A percentile compares a stretch with the other conserved stretches of the same genome.
Evolutionary conservation across 2,113 vertebrate species (phyloP).

Genomic region (Rhadina sibilatrix): DNA sequence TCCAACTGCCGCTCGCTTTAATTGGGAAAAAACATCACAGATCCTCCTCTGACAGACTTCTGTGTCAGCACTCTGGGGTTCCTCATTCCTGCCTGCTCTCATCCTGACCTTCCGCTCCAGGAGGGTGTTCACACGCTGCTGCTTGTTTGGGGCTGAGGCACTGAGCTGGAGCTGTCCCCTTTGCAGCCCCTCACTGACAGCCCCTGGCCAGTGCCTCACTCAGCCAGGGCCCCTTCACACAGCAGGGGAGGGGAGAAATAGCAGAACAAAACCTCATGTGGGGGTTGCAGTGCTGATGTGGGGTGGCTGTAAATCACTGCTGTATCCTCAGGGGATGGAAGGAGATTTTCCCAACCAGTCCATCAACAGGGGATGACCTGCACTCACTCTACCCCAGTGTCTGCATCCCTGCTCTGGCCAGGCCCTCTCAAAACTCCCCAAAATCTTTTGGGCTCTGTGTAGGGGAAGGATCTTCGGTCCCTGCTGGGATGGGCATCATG

Average conservation of each 20-base stretch:
- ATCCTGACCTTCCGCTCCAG: background rate
- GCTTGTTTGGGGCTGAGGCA: background rate
- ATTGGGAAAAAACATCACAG: background rate
- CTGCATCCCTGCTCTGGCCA: background rate
- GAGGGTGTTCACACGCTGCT: background rate
- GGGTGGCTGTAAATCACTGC: background rate
- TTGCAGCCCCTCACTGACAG: background rate
- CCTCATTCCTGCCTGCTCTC: background rate
- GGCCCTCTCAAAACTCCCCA: rapidly evolving
- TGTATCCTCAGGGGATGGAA: background rate
- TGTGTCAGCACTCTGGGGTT: background rate
- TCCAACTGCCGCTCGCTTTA: background rate
- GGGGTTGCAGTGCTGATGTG: rapidly evolving
- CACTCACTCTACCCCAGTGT: rapidly evolving
- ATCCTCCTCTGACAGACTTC: background rate
- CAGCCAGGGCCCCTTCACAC: background rate
- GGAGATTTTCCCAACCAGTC: background rate
- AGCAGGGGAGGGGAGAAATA: background rate
- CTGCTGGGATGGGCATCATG: rapidly evolving
- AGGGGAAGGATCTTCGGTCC: background rate
- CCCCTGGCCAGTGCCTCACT: rapidly evolving
- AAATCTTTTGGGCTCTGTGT: background rate
- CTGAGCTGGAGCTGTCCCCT: background rate
- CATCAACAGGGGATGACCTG: rapidly evolving
- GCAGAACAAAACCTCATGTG: background rate